Base-by-base conservation (phyloP, 2,113 vertebrate genomes). In the Salvelinus fontinalis region DNA sequence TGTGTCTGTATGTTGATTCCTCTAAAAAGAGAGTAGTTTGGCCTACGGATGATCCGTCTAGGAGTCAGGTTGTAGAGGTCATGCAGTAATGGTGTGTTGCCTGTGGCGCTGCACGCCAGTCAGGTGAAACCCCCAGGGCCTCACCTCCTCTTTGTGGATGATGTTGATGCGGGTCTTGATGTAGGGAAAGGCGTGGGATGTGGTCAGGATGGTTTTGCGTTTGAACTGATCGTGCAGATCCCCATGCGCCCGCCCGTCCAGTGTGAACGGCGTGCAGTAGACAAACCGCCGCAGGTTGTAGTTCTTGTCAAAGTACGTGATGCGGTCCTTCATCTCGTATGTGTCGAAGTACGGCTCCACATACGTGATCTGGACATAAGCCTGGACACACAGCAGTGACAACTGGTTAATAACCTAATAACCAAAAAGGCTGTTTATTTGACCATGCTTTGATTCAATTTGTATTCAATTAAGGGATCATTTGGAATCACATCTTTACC, bases 121-220 rank as follows among this genome's bases (percentile, higher is more conserved):
- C 29, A 11, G 8, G 13, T 20, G 3, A 6, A 9, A 20, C 9
- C 11, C 34, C 34, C 44, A 70, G 68, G 4, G 5, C 22, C 80
- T 75, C 75, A 97, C 98, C 96, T 99, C 97, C 83, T 99, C 98
- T 85, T 99, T 99, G 89, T 99, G 97, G 76, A 97, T 96, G 90
- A 99, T 97, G 69, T 99, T 99, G 85, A 99, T 99, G 79, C 98
- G 95, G 27, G 97, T 99, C 90, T 99, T 99, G 86, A 99, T 99
- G 92, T 99, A 99, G 2, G 98, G 98, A 89, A 99, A 99, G 20
- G 98, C 97, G 9, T 99, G 97, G 5, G 97, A 98, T 0, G 96
- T 98, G 3, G 98, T 99, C 70, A 99, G 93, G 89, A 98, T 97
- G 16, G 97, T 99, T 88, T 99, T 99, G 83, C 98, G 94, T 82